These are phyloP conservation scores for Tachina lurida DNA, from an alignment of 2,888 invertebrate species.

Conservation along the genomic window DNA sequence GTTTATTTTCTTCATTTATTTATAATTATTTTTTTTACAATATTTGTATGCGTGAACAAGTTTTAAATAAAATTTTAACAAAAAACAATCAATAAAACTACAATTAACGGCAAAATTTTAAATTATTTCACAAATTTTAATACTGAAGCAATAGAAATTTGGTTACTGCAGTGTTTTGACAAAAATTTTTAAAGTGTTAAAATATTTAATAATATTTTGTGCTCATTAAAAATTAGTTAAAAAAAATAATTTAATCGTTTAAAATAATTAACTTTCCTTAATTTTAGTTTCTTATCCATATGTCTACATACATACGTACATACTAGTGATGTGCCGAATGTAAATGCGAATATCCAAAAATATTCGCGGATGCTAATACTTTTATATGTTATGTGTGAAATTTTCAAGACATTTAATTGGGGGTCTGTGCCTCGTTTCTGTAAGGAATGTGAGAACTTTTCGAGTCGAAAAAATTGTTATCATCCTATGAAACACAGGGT, in stretches of 20 bases:
- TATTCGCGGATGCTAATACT: too few species aligned
- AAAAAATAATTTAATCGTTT: neutral
- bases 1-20: constrained; percentile 54
- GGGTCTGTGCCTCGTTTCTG: too few species aligned
- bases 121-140: constrained; percentile 20
- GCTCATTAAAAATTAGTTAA: constrained; percentile 35
- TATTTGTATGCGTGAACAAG: constrained; percentile 30
- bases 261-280: neutral
- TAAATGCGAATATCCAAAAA: too few species aligned
- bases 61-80: constrained; percentile 30
- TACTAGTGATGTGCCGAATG: too few species aligned
- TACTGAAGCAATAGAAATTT: constrained; percentile 44
- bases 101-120: constrained; percentile 28
- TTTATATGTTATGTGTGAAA: too few species aligned
- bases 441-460: too few species aligned
- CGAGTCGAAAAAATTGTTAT: too few species aligned
- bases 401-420: too few species aligned
- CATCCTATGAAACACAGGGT: too few species aligned
- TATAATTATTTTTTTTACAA: constrained; percentile 33
- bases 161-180: constrained; percentile 32
- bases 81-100: constrained; percentile 41
- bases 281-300: constrained; percentile 1
- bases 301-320: neutral
- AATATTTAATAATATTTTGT: constrained; percentile 50
- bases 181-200: constrained; percentile 27